Evolutionary conservation across 2,797 vertebrate genomes (phyloP).

Genomic region (Sebastes taczanowskii): DNA sequence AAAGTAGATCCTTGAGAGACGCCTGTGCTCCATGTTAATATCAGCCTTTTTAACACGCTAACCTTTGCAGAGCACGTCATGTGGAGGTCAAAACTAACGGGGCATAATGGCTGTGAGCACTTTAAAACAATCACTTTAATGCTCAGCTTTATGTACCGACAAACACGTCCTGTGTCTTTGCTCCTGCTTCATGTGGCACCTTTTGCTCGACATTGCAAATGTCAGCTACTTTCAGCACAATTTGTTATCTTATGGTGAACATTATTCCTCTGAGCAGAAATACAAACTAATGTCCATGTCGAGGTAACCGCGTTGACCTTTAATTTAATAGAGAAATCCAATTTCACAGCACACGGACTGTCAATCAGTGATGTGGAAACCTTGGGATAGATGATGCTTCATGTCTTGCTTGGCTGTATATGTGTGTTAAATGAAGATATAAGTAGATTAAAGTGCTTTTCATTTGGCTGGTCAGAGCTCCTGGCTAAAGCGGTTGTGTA

Average conservation of each 20-base stretch:
- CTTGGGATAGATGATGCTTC: neutral
- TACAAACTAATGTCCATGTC: neutral
- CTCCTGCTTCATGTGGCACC: neutral
- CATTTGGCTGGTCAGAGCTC: neutral
- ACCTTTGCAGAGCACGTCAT: neutral
- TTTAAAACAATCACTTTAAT: neutral
- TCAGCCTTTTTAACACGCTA: neutral
- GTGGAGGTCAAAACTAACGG: neutral
- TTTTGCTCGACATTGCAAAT: neutral
- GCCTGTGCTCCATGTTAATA: accelerated
- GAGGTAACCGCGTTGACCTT: neutral
- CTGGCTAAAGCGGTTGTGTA: neutral
- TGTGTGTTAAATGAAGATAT: neutral
- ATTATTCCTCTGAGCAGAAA: neutral
- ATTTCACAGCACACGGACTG: neutral
- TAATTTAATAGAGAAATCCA: neutral
- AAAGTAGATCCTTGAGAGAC: neutral
- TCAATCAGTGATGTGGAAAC: neutral
- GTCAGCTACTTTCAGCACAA: neutral
- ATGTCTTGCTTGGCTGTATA: neutral
- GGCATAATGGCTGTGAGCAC: neutral
- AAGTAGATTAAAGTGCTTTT: neutral
- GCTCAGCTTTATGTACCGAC: neutral
- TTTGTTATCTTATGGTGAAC: neutral
- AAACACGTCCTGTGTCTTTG: neutral